Evolutionary conservation across 2,888 invertebrate genomes (phyloP).

Genomic region (Ophonus ardosiacus): DNA sequence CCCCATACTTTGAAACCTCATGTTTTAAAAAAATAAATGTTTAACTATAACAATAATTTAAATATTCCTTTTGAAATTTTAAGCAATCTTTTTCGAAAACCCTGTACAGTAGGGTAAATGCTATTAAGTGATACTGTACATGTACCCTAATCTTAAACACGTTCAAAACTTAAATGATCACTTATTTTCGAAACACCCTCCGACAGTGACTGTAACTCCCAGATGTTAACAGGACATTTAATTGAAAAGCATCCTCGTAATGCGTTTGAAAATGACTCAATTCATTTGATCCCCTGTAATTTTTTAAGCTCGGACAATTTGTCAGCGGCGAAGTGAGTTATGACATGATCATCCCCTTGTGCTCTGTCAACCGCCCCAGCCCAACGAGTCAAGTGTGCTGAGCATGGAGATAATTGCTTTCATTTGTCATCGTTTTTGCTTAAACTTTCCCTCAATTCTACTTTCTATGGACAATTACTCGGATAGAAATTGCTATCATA

Average conservation of each 20-base stretch:
- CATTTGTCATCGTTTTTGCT: conserved; percentile 64
- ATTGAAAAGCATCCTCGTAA: background rate
- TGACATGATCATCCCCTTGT: conserved; percentile 58
- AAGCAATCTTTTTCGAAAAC: no score
- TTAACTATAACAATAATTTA: no score
- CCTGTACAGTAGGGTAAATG: no score
- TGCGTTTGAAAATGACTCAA: conserved; percentile 13
- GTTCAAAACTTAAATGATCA: background rate
- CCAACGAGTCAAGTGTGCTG: conserved; percentile 32
- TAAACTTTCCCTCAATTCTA: conserved; percentile 48
- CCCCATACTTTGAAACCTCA: no score
- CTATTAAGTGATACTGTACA: background rate
- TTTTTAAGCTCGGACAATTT: conserved; percentile 49
- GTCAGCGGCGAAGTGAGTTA: conserved; percentile 55
- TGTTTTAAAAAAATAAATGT: no score
- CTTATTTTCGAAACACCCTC: background rate
- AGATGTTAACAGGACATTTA: background rate
- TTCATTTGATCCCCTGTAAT: conserved; percentile 26
- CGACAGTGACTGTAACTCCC: background rate
- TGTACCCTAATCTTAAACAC: background rate
- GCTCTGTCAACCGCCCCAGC: conserved; percentile 21
- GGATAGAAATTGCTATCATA: conserved; percentile 40
- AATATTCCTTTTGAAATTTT: no score
- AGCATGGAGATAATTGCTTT: conserved; percentile 62
- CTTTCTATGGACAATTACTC: conserved; percentile 52